Percentiles rank a stretch among this genome's conserved stretches.
These are phyloP conservation scores for Oceanodroma leucorhoa DNA, from an alignment of 2,797 vertebrate genomes.

Conservation along the genomic window DNA sequence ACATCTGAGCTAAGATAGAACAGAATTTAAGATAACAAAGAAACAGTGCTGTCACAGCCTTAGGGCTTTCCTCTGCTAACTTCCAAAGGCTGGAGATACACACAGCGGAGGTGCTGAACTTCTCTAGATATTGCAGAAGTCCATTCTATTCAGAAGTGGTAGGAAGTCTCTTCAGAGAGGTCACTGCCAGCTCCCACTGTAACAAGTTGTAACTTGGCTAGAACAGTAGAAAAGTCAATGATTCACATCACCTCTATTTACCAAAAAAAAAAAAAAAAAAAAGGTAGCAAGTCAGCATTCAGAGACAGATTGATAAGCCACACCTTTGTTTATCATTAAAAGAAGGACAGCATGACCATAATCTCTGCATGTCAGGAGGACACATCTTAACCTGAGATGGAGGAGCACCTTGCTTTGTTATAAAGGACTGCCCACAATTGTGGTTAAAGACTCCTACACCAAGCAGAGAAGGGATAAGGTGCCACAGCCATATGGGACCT, in stretches of 20 bases:
- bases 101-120: background rate
- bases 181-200: background rate
- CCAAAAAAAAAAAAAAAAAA: too few species aligned
- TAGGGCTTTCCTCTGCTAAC: background rate
- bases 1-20: background rate
- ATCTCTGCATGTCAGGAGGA: background rate
- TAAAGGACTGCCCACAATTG: background rate
- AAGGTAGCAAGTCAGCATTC: background rate
- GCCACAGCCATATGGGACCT: background rate
- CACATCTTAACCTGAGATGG: background rate
- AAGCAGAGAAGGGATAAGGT: background rate
- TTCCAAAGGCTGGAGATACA: background rate
- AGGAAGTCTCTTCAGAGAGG: background rate
- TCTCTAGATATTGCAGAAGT: background rate
- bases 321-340: background rate
- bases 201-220: background rate
- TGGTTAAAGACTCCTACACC: background rate
- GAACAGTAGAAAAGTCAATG: background rate
- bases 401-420: background rate
- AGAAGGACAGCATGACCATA: background rate
- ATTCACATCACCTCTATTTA: background rate
- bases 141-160: background rate
- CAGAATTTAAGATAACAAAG: background rate
- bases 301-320: background rate
- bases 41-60: background rate